A percentile compares a stretch with the other conserved stretches of the same genome.
Conservation (phyloP, 2,797 vertebrate genomes). For the Aselliscus stoliczkanus region DNA sequence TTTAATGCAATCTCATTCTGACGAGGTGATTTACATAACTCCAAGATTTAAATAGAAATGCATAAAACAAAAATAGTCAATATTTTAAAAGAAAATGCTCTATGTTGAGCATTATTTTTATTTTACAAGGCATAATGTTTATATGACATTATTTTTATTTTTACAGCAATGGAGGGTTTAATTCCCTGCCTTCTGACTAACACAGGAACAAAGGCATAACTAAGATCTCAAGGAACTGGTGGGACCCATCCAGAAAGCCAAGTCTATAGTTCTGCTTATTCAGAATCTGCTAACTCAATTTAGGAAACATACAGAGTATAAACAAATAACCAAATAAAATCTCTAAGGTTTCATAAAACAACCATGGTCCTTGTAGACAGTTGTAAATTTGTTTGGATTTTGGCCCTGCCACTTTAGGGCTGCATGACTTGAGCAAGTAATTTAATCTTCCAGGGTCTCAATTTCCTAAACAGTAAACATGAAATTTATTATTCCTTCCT, state of each 20-base stretch:
- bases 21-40: background rate
- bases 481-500: background rate
- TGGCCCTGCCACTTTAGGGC: background rate
- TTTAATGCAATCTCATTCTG: background rate
- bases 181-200: background rate
- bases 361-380: background rate
- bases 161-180: background rate
- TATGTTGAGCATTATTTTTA: background rate
- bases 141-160: background rate
- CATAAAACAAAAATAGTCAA: background rate
- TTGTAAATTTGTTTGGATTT: background rate
- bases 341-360: background rate
- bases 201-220: background rate
- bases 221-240: background rate
- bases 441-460: background rate
- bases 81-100: background rate
- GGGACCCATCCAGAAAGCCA: background rate
- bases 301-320: background rate
- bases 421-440: background rate
- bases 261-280: background rate
- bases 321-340: background rate
- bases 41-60: background rate
- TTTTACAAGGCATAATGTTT: background rate
- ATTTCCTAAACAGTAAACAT: constrained; percentile 7
- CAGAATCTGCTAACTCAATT: background rate